Evolutionary conservation across 2,797 vertebrate genomes (phyloP).

Genomic region (Paguma larvata): DNA sequence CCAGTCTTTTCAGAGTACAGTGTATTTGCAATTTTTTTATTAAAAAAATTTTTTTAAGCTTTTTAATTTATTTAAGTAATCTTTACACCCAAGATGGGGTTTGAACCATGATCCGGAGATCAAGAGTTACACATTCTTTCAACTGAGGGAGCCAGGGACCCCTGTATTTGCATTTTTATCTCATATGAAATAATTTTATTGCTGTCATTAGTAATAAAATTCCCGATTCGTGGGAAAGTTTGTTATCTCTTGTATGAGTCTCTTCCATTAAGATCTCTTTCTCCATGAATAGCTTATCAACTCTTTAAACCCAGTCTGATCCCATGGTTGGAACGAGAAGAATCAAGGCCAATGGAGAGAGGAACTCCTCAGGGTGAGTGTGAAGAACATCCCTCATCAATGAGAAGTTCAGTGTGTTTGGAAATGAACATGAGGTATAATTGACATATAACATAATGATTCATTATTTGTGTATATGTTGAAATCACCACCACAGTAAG

Average conservation of each 20-base stretch:
- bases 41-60: too few relatives aligned
- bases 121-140: too few relatives aligned
- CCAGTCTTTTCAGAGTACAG: too few relatives aligned
- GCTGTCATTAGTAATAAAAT: neutral
- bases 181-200: neutral
- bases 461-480: too few relatives aligned
- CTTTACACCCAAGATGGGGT: too few relatives aligned
- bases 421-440: neutral
- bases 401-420: neutral
- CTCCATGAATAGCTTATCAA: neutral
- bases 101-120: too few relatives aligned
- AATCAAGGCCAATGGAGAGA: neutral
- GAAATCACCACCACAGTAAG: too few relatives aligned
- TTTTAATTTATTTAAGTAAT: too few relatives aligned
- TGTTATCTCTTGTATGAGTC: neutral
- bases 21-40: too few relatives aligned
- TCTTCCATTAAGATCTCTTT: neutral
- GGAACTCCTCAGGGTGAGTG: neutral
- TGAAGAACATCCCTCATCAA: neutral
- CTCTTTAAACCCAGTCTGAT: slow-evolving; percentile 6
- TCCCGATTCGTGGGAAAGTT: neutral
- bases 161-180: neutral
- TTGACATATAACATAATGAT: too few relatives aligned
- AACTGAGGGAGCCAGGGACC: too few relatives aligned
- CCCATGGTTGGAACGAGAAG: slow-evolving; percentile 38